Base-by-base conservation (phyloP, 30 jellyfish, hydroid and myxozoan genomes). In the Mastigias papua region DNA sequence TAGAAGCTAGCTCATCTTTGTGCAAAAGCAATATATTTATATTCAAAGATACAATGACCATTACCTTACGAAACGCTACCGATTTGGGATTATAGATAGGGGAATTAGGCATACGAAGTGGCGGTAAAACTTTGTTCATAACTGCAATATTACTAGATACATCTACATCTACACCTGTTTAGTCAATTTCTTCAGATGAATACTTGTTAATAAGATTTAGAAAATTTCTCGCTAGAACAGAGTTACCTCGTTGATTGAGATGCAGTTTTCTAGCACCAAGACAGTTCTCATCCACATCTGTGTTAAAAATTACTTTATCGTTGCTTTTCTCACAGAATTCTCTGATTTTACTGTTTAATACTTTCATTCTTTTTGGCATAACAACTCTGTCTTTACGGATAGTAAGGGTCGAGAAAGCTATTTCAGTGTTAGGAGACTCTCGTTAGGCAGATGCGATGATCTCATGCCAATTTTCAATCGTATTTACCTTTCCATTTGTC, bases 1-100 rank as follows among this genome's bases (percentile, higher is more conserved):
- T 46, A 46, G 16, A 46, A 46, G 86, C 35, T 26, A 23, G 86
- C 23, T 34, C 48, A 50, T 50, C 86, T 46, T n/a, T 74, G 42
- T 46, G 86, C 72, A 74, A 35, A 25, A 46, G 86, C 73, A 74
- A 74, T 57, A 57, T 69, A 69, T 69, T 69, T 9, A 69, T 33
- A 69, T 69, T 69, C 65, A 69, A 30, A 30, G 81, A 69, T 69
- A 60, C 61, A 0, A 69, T 69, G 60, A 33, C 60, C 81, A 69
- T 69, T 29, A 57, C 81, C 60, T 69, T 69, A 29, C 81, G 81
- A 69, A 69, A 69, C 54, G 32, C 57, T 33, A 69, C 17, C 60
- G 81, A 69, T 69, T 64, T 64, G 76, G 76, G 76, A 20, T 64
- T 64, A 64, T n/a, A 34, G 34, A 64, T 32, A 64, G 31, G 25